Base-by-base conservation (phyloP, 2,888 invertebrate species). In the Yponomeuta cagnagella region DNA sequence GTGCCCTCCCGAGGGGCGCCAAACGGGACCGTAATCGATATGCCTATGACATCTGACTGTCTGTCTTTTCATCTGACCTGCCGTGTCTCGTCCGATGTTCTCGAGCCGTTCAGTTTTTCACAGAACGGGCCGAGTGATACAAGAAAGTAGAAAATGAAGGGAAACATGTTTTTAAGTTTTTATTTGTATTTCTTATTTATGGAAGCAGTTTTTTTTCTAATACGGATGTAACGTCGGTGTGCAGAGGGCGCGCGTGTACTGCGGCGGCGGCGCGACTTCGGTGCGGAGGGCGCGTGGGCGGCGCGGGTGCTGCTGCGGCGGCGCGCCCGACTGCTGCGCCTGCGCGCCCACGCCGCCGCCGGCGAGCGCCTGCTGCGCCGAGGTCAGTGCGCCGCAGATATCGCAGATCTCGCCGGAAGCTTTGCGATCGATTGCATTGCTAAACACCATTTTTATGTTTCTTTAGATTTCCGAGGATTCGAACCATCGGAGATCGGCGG, bases 401-500 rank as follows among this genome's bases (percentile, higher is more conserved):
- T 2, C 52, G 2, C 2, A 3, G 10, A 4, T 3, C 52, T 58
- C 52, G 15, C 12, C 15, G 15, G 3, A 52, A 12, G 5, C 33
- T 33, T 5, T 33, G 33, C 52, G 15, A 15, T 6, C 12, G 15
- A 58, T 58, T 5, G 52, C 52, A 15, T 58, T 15, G 52, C 52
- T 58, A 58, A 58, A 15, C 2, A 58, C 2, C 0, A 2, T 10
- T 30, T 64, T 30, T 63, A 30, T 64, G 64, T 64, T 64, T 15
- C 63, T 52, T 12, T 79, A 82, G 84, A 78, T 10, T 84, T 84
- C 73, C 78, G 76, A 8, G 85, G 84, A 0, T 84, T 81, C 74
- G 80, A 83, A 63, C 70, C 70, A 43, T 52, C 73, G 30, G 77
- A 78, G 31, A 71, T 74, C 23, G 77, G 76, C 74, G 78, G 77